phyloP scores from a whole-genome alignment of 2,888 invertebrate genomes.

The Drosophila paracracens region DNA sequence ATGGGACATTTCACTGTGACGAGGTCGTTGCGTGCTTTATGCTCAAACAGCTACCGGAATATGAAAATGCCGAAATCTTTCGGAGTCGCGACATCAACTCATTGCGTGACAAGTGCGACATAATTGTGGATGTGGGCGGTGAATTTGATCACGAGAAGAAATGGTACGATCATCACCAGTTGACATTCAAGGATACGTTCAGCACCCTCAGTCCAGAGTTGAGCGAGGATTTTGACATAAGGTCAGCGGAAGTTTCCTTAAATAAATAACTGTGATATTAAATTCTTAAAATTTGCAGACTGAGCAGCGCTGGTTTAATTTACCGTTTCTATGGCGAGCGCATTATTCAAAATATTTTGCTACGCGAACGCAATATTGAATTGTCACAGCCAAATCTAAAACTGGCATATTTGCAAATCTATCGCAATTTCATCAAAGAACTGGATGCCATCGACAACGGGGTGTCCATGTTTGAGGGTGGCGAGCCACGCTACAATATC shows the following conservation, averaged over 20 bases:
- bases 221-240: slow-evolving; percentile 87
- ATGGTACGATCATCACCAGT: slow-evolving; percentile 98
- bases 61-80: slow-evolving; percentile 92
- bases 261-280: background rate
- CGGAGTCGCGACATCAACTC: slow-evolving; percentile 88
- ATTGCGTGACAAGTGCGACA: slow-evolving; percentile 91
- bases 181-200: slow-evolving; percentile 89
- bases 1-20: slow-evolving; percentile 83
- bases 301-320: slow-evolving; percentile 97
- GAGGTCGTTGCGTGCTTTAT: slow-evolving; percentile 93
- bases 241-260: slow-evolving; percentile 77
- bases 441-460: slow-evolving; percentile 99
- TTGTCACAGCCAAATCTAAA: slow-evolving; percentile 86
- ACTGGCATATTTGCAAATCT: slow-evolving; percentile 89
- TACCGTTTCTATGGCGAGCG: slow-evolving; percentile 95
- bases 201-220: slow-evolving; percentile 88
- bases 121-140: slow-evolving; percentile 98
- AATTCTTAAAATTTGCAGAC: slow-evolving; percentile 86
- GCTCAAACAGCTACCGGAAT: slow-evolving; percentile 92
- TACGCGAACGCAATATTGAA: slow-evolving; percentile 84
- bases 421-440: slow-evolving; percentile 95
- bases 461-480: slow-evolving; percentile 91
- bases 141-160: slow-evolving; percentile 91
- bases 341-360: slow-evolving; percentile 88
- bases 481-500: slow-evolving; percentile 91